Evolutionary conservation across 2,797 vertebrate species (phyloP).

Genomic region (Coccyzus lansbergi): DNA sequence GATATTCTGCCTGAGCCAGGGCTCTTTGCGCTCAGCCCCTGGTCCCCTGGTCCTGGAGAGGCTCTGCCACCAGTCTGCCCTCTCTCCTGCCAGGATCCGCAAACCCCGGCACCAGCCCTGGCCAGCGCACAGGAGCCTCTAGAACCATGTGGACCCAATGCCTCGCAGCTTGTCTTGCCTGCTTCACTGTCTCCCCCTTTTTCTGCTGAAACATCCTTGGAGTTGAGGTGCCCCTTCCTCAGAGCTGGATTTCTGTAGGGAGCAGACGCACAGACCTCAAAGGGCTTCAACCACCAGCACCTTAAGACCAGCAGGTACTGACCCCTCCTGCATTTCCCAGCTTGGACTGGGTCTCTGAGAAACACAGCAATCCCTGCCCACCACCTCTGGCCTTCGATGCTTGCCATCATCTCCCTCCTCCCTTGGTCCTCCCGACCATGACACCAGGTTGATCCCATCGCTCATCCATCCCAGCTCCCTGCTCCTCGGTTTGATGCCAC

Average conservation of each 20-base stretch:
- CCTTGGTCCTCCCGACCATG: not conserved
- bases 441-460: not conserved
- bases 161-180: not conserved
- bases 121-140: fast-evolving
- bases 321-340: not conserved
- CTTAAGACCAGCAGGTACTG: not conserved
- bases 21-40: not conserved
- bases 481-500: not conserved
- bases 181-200: not conserved
- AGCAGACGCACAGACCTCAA: not conserved
- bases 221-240: not conserved
- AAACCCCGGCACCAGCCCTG: not conserved
- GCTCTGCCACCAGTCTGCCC: not conserved
- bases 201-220: not conserved
- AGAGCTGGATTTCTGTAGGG: not conserved
- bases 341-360: not conserved
- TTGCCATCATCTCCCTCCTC: not conserved
- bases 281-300: not conserved
- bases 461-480: not conserved
- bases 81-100: not conserved
- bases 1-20: not conserved
- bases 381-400: not conserved
- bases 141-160: fast-evolving
- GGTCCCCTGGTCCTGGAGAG: not conserved
- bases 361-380: not conserved